Percentiles rank a stretch among this genome's conserved stretches.
Evolutionary conservation across 2,888 invertebrate genomes (phyloP).

Genomic region (Gymnosoma rotundatum): DNA sequence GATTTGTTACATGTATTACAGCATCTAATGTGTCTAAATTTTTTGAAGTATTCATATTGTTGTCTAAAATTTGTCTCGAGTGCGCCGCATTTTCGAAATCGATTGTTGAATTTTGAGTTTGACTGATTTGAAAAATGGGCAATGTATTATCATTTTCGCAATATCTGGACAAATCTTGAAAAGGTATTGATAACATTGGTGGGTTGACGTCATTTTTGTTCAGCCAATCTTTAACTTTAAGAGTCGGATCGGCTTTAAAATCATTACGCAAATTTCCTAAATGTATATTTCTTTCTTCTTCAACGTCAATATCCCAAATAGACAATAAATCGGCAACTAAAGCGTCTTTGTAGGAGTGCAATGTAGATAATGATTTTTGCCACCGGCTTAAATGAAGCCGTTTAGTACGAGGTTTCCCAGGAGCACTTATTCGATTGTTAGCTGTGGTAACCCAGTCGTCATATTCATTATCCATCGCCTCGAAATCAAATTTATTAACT

Average conservation of each 20-base stretch:
- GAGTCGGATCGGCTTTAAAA: constrained; percentile 50
- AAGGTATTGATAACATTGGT: constrained; percentile 57
- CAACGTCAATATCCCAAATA: constrained; percentile 75
- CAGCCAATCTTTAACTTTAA: constrained; percentile 66
- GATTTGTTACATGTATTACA: constrained; percentile 21
- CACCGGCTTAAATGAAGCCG: constrained; percentile 72
- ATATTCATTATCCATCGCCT: constrained; percentile 51
- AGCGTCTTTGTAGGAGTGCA: constrained; percentile 75
- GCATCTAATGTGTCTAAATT: constrained; percentile 38
- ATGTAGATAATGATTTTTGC: constrained; percentile 73
- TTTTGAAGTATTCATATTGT: constrained; percentile 5
- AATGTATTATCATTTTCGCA: constrained; percentile 20
- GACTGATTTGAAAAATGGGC: constrained; percentile 15
- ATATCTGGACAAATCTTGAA: constrained; percentile 10
- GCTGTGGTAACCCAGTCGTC: constrained; percentile 19
- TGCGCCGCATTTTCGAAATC: constrained; percentile 56
- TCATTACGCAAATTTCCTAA: constrained; percentile 42
- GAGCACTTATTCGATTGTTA: background rate
- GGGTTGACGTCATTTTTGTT: constrained; percentile 37
- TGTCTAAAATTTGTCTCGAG: constrained; percentile 66
- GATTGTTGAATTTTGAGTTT: constrained; percentile 41
- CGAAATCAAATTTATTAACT: constrained; percentile 24
- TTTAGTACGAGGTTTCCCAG: constrained; percentile 42
- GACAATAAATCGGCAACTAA: constrained; percentile 74
- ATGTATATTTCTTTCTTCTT: constrained; percentile 65